Evolutionary conservation across 2,888 invertebrate species (phyloP).

Genomic region (Thereva nobilitata): DNA sequence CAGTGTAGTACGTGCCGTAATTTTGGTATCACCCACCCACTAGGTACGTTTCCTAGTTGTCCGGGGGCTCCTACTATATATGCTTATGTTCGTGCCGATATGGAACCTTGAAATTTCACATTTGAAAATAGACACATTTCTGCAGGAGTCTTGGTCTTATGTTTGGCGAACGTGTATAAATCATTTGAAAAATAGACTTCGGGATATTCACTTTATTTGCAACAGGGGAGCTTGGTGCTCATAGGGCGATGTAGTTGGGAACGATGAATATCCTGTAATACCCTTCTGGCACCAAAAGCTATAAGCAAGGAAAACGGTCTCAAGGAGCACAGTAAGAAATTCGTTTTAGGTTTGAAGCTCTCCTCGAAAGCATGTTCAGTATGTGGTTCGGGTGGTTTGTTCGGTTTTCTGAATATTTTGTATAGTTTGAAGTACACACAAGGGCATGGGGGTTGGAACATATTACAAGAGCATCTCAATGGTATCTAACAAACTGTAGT

Average conservation of each 20-base stretch:
- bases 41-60: not conserved
- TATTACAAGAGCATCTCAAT: conserved; percentile 24
- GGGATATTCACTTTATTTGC: conserved; percentile 31
- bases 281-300: not conserved
- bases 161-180: conserved; percentile 10
- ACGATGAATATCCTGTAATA: no score
- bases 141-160: not conserved
- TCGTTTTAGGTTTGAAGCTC: conserved; percentile 21
- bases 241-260: no score
- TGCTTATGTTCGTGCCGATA: no score
- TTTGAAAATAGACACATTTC: conserved; percentile 16
- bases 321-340: conserved; percentile 16
- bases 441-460: conserved; percentile 1
- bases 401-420: conserved; percentile 9
- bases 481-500: not conserved
- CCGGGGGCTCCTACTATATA: no score
- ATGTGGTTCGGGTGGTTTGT: conserved; percentile 23
- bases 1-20: conserved; percentile 23
- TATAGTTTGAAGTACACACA: no score
- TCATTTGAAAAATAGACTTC: conserved; percentile 29
- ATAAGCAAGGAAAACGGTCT: not conserved
- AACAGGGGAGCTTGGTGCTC: conserved; percentile 9
- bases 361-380: conserved; percentile 10
- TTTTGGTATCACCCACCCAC: not conserved
- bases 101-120: not conserved